Percentiles rank a stretch among this genome's conserved stretches.
Evolutionary conservation across 2,888 invertebrate species (phyloP).

Genomic region (Hemicrepidius hirtus): DNA sequence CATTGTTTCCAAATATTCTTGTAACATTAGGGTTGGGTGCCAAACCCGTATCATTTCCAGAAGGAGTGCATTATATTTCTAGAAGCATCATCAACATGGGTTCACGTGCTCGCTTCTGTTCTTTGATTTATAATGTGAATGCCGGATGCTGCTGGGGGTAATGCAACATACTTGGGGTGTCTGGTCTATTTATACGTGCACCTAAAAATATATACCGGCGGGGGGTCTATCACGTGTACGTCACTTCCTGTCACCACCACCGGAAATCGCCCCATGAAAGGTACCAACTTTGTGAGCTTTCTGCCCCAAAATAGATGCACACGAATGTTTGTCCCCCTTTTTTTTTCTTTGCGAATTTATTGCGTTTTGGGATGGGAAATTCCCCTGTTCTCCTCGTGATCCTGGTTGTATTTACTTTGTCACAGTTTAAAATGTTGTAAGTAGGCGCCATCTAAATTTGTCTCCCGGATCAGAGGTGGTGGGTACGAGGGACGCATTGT

Average conservation of each 20-base stretch:
- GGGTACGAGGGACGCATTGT: conserved; percentile 32
- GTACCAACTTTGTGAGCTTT: conserved; percentile 11
- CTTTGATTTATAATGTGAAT: conserved; percentile 31
- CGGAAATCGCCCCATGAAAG: conserved; percentile 53
- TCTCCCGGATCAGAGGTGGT: conserved; percentile 29
- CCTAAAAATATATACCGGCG: conserved; percentile 53
- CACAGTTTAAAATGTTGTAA: conserved; percentile 20
- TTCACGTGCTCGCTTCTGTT: conserved; percentile 6
- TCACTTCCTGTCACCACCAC: conserved; percentile 60
- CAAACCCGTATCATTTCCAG: too few species aligned
- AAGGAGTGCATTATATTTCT: background rate
- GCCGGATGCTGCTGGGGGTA: conserved; percentile 42
- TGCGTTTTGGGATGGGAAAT: conserved; percentile 2
- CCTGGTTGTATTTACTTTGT: conserved; percentile 25
- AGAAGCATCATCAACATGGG: conserved; percentile 7
- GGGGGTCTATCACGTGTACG: conserved; percentile 59
- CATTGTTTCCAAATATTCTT: too few species aligned
- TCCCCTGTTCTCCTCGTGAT: background rate
- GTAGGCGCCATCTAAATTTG: conserved; percentile 43
- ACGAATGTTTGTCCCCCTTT: background rate
- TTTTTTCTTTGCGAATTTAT: too few species aligned
- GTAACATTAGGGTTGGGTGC: too few species aligned
- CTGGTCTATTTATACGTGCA: conserved; percentile 46
- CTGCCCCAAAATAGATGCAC: conserved; percentile 27
- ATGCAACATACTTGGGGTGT: conserved; percentile 39